Base-by-base conservation (phyloP, 2,888 invertebrate genomes). In the Drosophila parthenogenetica region DNA sequence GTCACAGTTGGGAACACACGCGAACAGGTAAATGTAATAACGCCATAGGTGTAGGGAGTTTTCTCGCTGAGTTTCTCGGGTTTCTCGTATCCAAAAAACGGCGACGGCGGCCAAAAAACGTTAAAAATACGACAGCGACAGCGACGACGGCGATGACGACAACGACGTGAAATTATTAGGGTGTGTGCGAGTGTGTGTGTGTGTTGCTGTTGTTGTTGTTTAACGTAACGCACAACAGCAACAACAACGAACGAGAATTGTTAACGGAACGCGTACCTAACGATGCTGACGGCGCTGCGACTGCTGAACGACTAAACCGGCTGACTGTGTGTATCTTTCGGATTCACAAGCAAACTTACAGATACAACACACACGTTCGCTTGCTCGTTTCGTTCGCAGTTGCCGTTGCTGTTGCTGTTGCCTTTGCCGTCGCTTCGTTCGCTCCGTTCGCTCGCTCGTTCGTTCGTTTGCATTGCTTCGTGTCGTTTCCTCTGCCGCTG, bases 221-320 rank as follows among this genome's bases (percentile, higher is more conserved):
- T 72, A 57, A 60, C 70, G 64, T 74, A 77, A 77, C 70, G 72
- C 61, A 58, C 59, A 75, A 69, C 61, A 69, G 62, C 57, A 68
- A 64, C 68, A 58, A 49, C 49, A 43, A 70, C 63, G 48, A 64
- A 64, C 32, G 14, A 67, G 53, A 50, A 66, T 62, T 32, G 63
- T 60, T 35, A 40, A 69, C 80, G 71, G 76, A 79, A 84, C 89
- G 83, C 85, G 80, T 70, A 55, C 65, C 71, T 69, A 45, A 77
- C 84, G 79, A 83, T 83, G 83, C 83, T 84, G 73, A 85, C 90
- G 87, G 68, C 84, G 79, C 91, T 90, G 90, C 90, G 91, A 90
- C 90, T 90, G 90, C 89, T 90, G 90, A 91, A 90, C 91, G 91
- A 92, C 92, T 92, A 91, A 92, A 91, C 90, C 90, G 90, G 76